Evolutionary conservation across 2,113 vertebrate genomes (phyloP).

Genomic region (Perca fluviatilis): DNA sequence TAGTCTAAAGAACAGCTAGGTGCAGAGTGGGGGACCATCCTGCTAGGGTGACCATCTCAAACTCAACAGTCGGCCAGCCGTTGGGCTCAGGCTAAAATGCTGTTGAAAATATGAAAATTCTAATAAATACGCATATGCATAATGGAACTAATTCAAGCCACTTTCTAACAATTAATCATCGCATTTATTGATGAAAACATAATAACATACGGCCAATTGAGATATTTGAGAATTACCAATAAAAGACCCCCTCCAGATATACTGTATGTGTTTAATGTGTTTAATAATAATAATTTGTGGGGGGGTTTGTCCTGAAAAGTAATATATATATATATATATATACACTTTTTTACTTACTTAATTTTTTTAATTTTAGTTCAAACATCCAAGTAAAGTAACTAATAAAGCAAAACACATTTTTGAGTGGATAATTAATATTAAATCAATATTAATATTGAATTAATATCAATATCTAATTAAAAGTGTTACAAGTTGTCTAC

Average conservation of each 20-base stretch:
- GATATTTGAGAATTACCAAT: no score
- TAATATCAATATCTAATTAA: neutral
- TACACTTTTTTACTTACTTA: neutral
- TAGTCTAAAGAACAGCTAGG: neutral
- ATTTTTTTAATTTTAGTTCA: neutral
- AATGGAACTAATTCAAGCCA: neutral
- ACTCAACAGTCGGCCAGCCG: neutral
- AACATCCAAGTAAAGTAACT: neutral
- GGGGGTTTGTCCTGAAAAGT: neutral
- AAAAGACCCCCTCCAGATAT: neutral
- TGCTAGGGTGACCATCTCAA: neutral
- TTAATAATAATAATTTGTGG: no score
- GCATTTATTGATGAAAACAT: neutral
- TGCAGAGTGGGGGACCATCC: neutral
- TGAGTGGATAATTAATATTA: no score
- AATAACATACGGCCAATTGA: neutral
- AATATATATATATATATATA: no score
- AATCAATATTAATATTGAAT: no score
- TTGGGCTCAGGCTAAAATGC: no score
- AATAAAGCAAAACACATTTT: neutral
- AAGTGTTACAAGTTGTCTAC: neutral
- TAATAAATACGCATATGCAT: neutral
- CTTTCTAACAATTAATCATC: neutral
- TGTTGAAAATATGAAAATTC: neutral
- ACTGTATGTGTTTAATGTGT: neutral